A percentile compares a stretch with the other conserved stretches of the same genome.
phyloP scores from a whole-genome alignment of 2,113 vertebrate genomes.

The Gallinago jamesoni region DNA sequence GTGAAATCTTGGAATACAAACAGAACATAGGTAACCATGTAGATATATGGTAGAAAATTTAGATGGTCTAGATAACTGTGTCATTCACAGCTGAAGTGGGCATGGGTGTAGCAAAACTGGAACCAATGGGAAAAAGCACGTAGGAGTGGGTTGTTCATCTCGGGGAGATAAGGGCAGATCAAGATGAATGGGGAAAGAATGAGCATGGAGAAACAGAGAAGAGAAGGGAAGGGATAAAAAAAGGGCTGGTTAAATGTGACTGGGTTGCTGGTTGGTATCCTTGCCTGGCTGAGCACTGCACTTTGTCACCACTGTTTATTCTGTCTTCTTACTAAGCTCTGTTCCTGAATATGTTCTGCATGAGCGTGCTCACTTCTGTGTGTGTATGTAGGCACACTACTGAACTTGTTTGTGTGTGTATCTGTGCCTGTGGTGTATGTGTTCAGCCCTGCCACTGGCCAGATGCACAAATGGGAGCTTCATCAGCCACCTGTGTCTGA shows the following conservation, averaged over 20 bases:
- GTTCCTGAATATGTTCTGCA: not conserved
- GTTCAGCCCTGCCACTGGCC: not conserved
- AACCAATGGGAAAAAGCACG: not conserved
- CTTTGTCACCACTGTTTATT: not conserved
- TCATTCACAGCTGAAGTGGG: not conserved
- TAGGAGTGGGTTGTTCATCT: not conserved
- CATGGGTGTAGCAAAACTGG: not conserved
- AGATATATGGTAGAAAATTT: not conserved
- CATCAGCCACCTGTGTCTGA: not conserved
- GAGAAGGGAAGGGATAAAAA: not conserved
- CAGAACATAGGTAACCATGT: not conserved
- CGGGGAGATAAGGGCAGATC: not conserved
- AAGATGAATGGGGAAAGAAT: not conserved
- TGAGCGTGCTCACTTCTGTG: not conserved
- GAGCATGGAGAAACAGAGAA: not conserved
- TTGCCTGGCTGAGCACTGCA: not conserved
- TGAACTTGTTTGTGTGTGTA: not conserved
- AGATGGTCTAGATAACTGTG: not conserved
- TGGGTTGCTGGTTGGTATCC: not conserved
- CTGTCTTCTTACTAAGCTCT: not conserved
- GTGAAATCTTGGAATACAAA: not conserved
- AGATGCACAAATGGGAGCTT: no score
- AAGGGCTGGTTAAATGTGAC: fast-evolving
- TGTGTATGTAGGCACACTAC: fast-evolving
- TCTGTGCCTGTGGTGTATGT: fast-evolving